phyloP scores from a whole-genome alignment of 92 coral and sea anemone species.

The Paramuricea clavata region DNA sequence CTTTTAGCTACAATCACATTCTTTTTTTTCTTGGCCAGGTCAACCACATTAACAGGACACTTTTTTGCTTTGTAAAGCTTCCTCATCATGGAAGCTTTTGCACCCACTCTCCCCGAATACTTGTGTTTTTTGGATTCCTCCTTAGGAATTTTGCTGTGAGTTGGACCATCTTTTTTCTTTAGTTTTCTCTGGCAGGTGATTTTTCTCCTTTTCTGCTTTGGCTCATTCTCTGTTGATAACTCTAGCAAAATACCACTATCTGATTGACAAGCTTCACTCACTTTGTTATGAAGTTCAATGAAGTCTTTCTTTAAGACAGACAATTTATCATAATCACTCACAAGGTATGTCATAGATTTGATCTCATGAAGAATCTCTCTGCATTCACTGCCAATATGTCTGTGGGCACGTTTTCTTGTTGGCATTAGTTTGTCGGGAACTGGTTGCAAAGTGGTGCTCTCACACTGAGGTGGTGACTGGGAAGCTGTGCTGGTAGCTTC shows the following conservation, averaged over 20 bases:
- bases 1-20: not conserved
- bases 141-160: not conserved
- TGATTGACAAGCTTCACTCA: not conserved
- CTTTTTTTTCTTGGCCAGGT: not conserved
- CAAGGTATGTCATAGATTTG: not conserved
- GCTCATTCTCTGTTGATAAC: not conserved
- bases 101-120: not conserved
- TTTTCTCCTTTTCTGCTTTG: not conserved
- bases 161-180: not conserved
- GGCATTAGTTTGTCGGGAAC: not conserved
- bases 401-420: conserved; percentile 9
- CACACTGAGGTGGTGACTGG: no score
- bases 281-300: not conserved
- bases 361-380: not conserved
- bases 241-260: not conserved
- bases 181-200: not conserved
- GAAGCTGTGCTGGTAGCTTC: no score
- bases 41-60: not conserved
- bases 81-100: conserved; percentile 3
- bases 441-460: not conserved
- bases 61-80: not conserved
- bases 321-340: not conserved
- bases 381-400: not conserved
- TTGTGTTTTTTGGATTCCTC: not conserved
- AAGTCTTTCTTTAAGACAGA: not conserved